Conservation (phyloP, 2,888 invertebrate species). For the Apocheima hispidaria region DNA sequence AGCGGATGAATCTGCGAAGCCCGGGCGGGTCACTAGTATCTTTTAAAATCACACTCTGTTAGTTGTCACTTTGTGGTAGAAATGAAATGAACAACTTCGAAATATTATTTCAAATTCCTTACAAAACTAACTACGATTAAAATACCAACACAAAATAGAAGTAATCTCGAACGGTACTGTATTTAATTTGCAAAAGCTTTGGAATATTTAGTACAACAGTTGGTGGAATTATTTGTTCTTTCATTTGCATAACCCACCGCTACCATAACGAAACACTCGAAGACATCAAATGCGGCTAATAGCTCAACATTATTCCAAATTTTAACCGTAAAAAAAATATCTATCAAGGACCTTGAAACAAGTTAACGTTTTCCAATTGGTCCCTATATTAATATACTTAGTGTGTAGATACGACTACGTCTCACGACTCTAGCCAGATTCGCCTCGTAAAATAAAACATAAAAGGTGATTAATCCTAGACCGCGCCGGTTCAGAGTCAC, state of each 20-base stretch:
- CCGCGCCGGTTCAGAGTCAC: not conserved
- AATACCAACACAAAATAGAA: not conserved
- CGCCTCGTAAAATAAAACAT: constrained; percentile 36
- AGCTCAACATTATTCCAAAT: constrained; percentile 6
- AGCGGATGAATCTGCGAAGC: no score
- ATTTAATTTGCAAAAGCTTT: constrained; percentile 1
- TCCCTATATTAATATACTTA: constrained; percentile 25
- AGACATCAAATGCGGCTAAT: constrained; percentile 9
- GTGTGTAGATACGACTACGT: no score
- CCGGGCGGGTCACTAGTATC: no score
- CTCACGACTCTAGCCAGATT: constrained; percentile 29
- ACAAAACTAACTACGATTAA: no score
- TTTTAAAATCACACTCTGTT: no score
- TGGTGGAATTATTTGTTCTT: constrained; percentile 1
- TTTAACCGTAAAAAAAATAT: constrained; percentile 22
- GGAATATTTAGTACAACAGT: not conserved
- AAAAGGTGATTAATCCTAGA: not conserved
- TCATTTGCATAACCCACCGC: constrained; percentile 1
- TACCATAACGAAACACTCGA: constrained; percentile 3
- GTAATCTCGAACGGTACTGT: not conserved
- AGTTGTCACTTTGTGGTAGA: no score
- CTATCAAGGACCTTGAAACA: constrained; percentile 20
- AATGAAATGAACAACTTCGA: not conserved
- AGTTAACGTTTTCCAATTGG: constrained; percentile 24
- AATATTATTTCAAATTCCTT: not conserved